Evolutionary conservation across 2,113 vertebrate genomes (phyloP).

Genomic region (Rhynchomys soricoides): DNA sequence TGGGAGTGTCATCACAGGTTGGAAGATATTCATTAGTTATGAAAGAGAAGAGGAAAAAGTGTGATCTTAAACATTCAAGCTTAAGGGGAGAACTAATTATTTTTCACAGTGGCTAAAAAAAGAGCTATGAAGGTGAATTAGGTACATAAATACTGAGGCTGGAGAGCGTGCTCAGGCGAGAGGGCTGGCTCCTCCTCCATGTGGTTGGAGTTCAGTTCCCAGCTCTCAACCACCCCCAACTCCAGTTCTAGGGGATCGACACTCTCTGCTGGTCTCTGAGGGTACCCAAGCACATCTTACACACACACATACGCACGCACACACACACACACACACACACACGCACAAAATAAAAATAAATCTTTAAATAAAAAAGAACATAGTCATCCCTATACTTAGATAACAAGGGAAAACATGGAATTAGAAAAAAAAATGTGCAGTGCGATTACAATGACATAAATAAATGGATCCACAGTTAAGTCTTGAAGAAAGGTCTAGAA

Average conservation of each 20-base stretch:
- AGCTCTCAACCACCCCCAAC: background rate
- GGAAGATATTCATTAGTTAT: background rate
- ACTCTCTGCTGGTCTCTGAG: background rate
- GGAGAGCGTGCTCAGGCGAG: background rate
- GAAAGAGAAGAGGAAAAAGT: background rate
- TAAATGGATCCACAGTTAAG: background rate
- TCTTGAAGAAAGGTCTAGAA: background rate
- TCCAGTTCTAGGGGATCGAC: background rate
- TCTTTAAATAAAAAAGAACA: background rate
- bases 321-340: background rate
- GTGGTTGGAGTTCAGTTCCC: background rate
- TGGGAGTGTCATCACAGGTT: too few species aligned
- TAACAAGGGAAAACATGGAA: background rate
- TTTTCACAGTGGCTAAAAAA: background rate
- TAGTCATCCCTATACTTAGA: background rate
- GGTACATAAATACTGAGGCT: background rate
- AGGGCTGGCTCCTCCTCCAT: too few species aligned
- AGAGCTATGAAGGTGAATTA: background rate
- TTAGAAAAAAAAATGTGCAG: background rate
- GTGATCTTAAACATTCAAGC: background rate
- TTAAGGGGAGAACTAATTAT: too few species aligned
- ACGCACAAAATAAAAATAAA: background rate
- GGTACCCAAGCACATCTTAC: background rate
- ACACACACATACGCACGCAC: background rate
- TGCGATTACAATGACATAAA: background rate